These are phyloP conservation scores for Drosophila arawakana DNA, from an alignment of 1,140 invertebrate species.

Conservation along the genomic window DNA sequence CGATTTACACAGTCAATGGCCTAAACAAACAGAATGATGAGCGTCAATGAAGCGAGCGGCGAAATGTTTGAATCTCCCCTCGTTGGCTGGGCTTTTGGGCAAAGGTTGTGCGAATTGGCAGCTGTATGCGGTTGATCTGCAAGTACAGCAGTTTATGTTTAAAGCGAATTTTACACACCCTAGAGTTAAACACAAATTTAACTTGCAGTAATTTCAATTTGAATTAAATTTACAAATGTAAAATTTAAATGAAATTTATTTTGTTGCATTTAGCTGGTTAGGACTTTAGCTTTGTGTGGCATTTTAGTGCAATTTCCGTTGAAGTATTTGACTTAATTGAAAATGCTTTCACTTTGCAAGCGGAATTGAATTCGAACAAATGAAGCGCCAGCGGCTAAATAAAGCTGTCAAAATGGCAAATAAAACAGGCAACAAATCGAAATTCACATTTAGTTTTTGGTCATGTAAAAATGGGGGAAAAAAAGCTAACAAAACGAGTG, in stretches of 20 bases:
- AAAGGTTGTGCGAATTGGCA: slow-evolving; percentile 9
- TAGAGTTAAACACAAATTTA: no score
- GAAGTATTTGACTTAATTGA: slow-evolving; percentile 67
- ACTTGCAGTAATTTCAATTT: no score
- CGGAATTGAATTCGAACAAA: slow-evolving; percentile 22
- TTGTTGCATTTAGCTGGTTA: slow-evolving; percentile 11
- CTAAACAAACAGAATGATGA: slow-evolving; percentile 82
- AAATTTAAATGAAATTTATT: background rate
- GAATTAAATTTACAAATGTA: background rate
- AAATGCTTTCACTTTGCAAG: slow-evolving; percentile 53
- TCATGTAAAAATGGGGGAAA: background rate
- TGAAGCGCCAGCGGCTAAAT: slow-evolving; percentile 12
- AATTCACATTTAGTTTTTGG: slow-evolving; percentile 5
- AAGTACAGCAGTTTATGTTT: background rate
- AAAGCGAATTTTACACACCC: background rate
- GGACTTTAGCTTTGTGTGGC: slow-evolving; percentile 52
- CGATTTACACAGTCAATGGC: slow-evolving; percentile 67
- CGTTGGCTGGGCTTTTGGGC: background rate
- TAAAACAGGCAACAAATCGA: slow-evolving; percentile 10
- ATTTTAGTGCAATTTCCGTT: slow-evolving; percentile 59
- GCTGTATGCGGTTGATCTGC: background rate
- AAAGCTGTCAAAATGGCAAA: slow-evolving; percentile 12
- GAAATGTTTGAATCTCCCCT: slow-evolving; percentile 52
- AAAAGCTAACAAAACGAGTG: no score
- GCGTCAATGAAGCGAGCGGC: slow-evolving; percentile 72